Evolutionary conservation across 2,888 invertebrate species (phyloP).

Genomic region (Heliconius aoede): DNA sequence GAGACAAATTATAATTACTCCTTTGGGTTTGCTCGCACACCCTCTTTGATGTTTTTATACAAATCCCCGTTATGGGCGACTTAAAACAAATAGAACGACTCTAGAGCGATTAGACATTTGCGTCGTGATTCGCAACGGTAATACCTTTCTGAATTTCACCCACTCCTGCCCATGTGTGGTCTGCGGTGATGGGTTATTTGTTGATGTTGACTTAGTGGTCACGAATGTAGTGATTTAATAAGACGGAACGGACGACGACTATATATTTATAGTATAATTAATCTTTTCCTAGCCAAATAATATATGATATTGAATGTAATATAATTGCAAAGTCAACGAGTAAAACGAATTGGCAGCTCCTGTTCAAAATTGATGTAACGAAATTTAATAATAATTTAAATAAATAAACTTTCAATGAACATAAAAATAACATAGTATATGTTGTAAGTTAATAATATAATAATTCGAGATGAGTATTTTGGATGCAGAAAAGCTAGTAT

Average conservation of each 20-base stretch:
- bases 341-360: neutral
- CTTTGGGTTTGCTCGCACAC: slow-evolving; percentile 76
- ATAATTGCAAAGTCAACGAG: neutral
- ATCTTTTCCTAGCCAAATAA: slow-evolving; percentile 1
- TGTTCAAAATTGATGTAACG: neutral
- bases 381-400: neutral
- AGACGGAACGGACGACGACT: slow-evolving; percentile 56
- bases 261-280: slow-evolving; percentile 9
- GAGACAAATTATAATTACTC: slow-evolving; percentile 82
- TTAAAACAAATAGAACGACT: slow-evolving; percentile 82
- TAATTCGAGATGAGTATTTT: slow-evolving; percentile 43
- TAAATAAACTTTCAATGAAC: neutral
- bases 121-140: slow-evolving; percentile 81
- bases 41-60: slow-evolving; percentile 83
- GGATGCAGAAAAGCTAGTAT: slow-evolving; percentile 60
- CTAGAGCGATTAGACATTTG: slow-evolving; percentile 79
- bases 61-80: slow-evolving; percentile 78
- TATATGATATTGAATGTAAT: neutral
- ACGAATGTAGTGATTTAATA: slow-evolving; percentile 65
- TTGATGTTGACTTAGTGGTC: slow-evolving; percentile 56
- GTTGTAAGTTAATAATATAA: neutral
- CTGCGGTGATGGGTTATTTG: slow-evolving; percentile 58
- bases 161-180: slow-evolving; percentile 77
- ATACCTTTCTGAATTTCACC: slow-evolving; percentile 77
- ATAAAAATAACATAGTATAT: neutral